A percentile compares a stretch with the other conserved stretches of the same genome.
Conservation (phyloP, 2,113 vertebrate genomes). For the Odontesthes bonariensis region DNA sequence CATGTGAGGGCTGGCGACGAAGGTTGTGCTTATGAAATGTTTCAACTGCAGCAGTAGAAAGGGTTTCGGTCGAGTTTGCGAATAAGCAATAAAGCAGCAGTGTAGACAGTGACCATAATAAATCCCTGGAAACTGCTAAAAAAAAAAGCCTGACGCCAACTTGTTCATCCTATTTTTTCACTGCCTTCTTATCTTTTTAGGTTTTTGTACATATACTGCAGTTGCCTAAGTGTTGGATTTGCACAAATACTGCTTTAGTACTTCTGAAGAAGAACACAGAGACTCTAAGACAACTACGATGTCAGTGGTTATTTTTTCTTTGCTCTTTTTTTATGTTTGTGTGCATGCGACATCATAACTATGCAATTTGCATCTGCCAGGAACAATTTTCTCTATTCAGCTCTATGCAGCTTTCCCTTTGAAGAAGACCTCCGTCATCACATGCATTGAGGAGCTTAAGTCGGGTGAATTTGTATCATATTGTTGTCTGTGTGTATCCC, state of each 20-base stretch:
- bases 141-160: slow-evolving; percentile 7
- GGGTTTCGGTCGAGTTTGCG: background rate
- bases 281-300: slow-evolving; percentile 16
- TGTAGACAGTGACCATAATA: slow-evolving; percentile 8
- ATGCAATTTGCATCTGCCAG: background rate
- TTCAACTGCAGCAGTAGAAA: background rate
- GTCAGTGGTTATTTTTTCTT: slow-evolving; percentile 14
- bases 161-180: background rate
- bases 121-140: slow-evolving; percentile 14
- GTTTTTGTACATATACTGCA: background rate
- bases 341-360: slow-evolving; percentile 5
- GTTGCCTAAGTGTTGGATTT: background rate
- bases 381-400: slow-evolving; percentile 11
- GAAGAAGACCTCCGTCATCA: slow-evolving; percentile 39
- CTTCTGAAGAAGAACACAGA: background rate
- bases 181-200: background rate
- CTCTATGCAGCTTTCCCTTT: slow-evolving; percentile 21
- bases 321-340: slow-evolving; percentile 11
- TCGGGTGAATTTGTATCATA: slow-evolving; percentile 26
- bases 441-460: slow-evolving; percentile 14
- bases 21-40: slow-evolving; percentile 14
- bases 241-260: background rate
- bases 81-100: slow-evolving; percentile 13
- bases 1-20: background rate
- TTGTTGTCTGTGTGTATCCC: background rate